phyloP scores from a whole-genome alignment of 2,888 invertebrate genomes.

The Eupithecia subumbrata region DNA sequence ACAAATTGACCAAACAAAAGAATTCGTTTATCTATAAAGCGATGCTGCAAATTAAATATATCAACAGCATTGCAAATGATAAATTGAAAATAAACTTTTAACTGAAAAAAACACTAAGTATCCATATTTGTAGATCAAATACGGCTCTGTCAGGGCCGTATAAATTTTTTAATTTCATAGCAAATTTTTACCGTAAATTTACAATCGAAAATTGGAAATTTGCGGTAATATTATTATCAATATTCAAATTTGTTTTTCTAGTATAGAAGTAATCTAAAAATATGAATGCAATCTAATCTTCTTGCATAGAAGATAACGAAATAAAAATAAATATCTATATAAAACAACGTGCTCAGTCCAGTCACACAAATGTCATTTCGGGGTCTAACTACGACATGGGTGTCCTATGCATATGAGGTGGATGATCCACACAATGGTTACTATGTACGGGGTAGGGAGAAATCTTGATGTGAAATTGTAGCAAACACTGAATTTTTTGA shows the following conservation, averaged over 20 bases:
- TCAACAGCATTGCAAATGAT: slow-evolving; percentile 50
- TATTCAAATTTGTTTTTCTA: not conserved
- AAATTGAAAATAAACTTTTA: slow-evolving; percentile 8
- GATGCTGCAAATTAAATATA: slow-evolving; percentile 41
- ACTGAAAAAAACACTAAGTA: slow-evolving; percentile 37
- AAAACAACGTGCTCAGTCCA: slow-evolving; percentile 31
- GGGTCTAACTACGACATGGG: slow-evolving; percentile 35
- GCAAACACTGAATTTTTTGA: not conserved
- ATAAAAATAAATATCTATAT: slow-evolving; percentile 25
- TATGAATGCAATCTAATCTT: slow-evolving; percentile 12
- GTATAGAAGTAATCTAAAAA: slow-evolving; percentile 3
- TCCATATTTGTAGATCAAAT: slow-evolving; percentile 14
- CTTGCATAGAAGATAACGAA: slow-evolving; percentile 19
- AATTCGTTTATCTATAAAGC: slow-evolving; percentile 46
- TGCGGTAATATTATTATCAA: not conserved
- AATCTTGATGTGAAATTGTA: slow-evolving; percentile 31
- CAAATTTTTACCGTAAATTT: not conserved
- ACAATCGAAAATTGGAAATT: not conserved
- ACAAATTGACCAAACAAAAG: slow-evolving; percentile 15
- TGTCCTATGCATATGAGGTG: slow-evolving; percentile 29
- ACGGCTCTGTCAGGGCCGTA: not conserved
- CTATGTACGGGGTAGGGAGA: slow-evolving; percentile 24
- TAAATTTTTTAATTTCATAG: not conserved
- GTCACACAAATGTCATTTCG: slow-evolving; percentile 21
- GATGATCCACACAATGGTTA: slow-evolving; percentile 29